These are phyloP conservation scores for Nomada fucata DNA, from an alignment of 2,888 invertebrate species.

Conservation along the genomic window DNA sequence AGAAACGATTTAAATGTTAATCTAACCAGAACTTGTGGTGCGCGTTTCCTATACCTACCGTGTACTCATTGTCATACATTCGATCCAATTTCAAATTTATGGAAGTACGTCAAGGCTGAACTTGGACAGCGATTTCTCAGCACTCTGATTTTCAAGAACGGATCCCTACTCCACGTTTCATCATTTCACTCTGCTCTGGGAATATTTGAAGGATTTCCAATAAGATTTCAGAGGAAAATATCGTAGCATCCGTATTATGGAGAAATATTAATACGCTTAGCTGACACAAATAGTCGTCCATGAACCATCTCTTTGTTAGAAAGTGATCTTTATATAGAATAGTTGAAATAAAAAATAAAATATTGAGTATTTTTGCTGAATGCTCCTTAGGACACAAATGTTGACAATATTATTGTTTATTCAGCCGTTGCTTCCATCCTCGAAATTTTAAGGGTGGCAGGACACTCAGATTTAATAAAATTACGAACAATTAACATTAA, in stretches of 20 bases:
- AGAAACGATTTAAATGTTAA: conserved; percentile 25
- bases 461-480: too few relatives aligned
- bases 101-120: conserved; percentile 33
- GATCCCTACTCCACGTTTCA: conserved; percentile 37
- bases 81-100: conserved; percentile 48
- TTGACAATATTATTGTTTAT: too few relatives aligned
- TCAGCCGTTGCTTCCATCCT: too few relatives aligned
- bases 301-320: too few relatives aligned
- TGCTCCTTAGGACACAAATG: too few relatives aligned
- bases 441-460: too few relatives aligned
- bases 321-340: too few relatives aligned
- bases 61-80: conserved; percentile 6
- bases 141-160: conserved; percentile 36
- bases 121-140: conserved; percentile 52
- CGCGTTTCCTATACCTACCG: conserved; percentile 27
- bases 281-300: not conserved
- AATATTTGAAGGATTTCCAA: conserved; percentile 51
- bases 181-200: conserved; percentile 21
- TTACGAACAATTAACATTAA: too few relatives aligned
- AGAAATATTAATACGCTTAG: conserved; percentile 11
- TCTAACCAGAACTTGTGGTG: conserved; percentile 15
- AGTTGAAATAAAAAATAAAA: too few relatives aligned
- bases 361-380: too few relatives aligned
- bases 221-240: conserved; percentile 17
- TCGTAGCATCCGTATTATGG: not conserved